Base-by-base conservation (phyloP, 2,797 vertebrate genomes). In the Okamejei kenojei region DNA sequence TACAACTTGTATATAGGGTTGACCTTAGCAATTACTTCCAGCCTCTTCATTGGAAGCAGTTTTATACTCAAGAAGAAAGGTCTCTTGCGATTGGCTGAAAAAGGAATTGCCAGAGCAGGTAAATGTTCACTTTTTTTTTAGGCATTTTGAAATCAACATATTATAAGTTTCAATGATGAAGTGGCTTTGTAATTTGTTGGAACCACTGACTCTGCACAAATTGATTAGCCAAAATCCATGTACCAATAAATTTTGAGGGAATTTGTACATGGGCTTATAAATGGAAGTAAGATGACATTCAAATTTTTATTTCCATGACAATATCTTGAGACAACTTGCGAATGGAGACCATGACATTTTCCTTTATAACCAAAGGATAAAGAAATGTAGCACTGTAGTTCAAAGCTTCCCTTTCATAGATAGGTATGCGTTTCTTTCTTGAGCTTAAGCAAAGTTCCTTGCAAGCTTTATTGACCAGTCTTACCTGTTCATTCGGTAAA, bases 21-120 rank as follows among this genome's bases (percentile, higher is more conserved):
- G 93, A 90, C 94, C 21, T 94, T 97, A 93, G 97, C 96, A 0
- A 26, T 97, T 58, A 93, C 94, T 90, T 97, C 97, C 94, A 97
- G 96, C 93, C 1, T 97, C 94, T 97, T 97, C 93, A 96, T 96
- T 93, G 97, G 97, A 78, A 96, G 96, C 93, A 97, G 97, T 93
- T 97, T 97, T 94, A 96, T 97, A 93, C 65, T 97, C 93, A 97
- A 97, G 93, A 97, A 97, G 94, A 97, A 97, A 94, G 97, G 97
- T n/a, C 96, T 97, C 94, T 93, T 97, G 94, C 95, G 95, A 93
- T 93, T 97, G 94, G 95, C 95, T 88, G 94, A 93, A 61, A 97
- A 95, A 94, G 97, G 96, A 73, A 79, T 93, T 61, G 94, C 94
- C 21, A 96, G 96, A 96, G 97, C 96, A 94, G 97, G 97, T 97